phyloP scores from a whole-genome alignment of 2,888 invertebrate genomes.

The Lymantria monacha region DNA sequence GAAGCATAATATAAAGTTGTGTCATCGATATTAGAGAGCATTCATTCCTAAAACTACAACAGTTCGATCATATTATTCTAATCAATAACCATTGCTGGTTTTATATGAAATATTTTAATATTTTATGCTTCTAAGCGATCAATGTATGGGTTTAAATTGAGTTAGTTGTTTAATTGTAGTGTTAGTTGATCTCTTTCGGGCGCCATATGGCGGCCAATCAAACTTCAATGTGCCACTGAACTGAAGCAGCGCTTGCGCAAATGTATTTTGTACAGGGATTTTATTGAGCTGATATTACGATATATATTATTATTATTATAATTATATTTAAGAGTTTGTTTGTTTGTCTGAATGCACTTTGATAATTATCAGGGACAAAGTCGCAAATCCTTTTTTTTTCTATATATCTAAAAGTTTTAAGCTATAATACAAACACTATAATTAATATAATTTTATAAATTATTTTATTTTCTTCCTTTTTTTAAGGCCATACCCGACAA shows the following conservation, averaged over 20 bases:
- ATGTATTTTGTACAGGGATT: constrained; percentile 27
- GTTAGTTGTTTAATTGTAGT: neutral
- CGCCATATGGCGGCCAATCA: constrained; percentile 56
- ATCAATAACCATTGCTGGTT: constrained; percentile 10
- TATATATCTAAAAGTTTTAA: too few relatives aligned
- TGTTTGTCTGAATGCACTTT: too few relatives aligned
- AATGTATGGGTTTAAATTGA: constrained; percentile 10
- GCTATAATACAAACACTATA: too few relatives aligned
- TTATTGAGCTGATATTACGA: constrained; percentile 36
- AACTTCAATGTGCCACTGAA: constrained; percentile 44
- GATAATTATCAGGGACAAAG: too few relatives aligned
- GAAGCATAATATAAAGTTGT: constrained; percentile 28
- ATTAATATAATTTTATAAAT: too few relatives aligned
- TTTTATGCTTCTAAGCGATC: constrained; percentile 4
- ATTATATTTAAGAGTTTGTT: too few relatives aligned
- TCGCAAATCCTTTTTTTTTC: too few relatives aligned
- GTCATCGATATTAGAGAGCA: constrained; percentile 33
- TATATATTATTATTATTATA: too few relatives aligned
- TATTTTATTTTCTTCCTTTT: too few relatives aligned
- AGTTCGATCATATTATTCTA: neutral
- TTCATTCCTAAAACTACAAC: constrained; percentile 13
- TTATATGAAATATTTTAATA: neutral
- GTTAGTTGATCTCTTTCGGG: constrained; percentile 23
- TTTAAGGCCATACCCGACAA: too few relatives aligned
- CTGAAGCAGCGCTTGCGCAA: constrained; percentile 52